Evolutionary conservation across 2,888 invertebrate species (phyloP).

Genomic region (Malacosoma neustria): DNA sequence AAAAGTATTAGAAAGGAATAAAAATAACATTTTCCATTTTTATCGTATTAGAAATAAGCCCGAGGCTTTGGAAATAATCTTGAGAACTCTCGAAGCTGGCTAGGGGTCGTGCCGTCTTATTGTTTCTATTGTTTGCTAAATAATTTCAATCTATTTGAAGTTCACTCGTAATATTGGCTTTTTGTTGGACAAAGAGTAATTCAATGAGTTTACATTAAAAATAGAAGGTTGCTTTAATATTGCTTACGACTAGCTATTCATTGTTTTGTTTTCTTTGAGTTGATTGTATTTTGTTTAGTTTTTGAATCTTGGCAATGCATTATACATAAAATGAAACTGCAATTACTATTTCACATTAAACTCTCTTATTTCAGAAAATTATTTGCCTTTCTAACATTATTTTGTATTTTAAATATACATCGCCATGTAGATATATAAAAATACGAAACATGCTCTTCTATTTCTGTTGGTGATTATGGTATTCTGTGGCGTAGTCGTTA

Average conservation of each 20-base stretch:
- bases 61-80: not conserved
- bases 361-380: no score
- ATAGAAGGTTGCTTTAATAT: not conserved
- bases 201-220: not conserved
- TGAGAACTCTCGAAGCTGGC: no score
- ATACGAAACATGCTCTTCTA: no score
- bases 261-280: not conserved
- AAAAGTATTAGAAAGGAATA: no score
- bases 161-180: not conserved
- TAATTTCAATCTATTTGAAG: not conserved
- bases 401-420: no score
- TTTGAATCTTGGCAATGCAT: no score
- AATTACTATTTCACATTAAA: no score
- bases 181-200: not conserved
- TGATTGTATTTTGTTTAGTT: not conserved
- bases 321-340: no score
- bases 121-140: not conserved
- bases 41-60: not conserved
- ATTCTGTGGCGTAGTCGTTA: no score
- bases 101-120: not conserved
- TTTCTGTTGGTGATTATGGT: no score
- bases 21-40: not conserved
- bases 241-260: not conserved
- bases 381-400: no score
- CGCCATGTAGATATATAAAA: no score